phyloP scores from a whole-genome alignment of 2,888 invertebrate species.

The Electrophaes corylata region DNA sequence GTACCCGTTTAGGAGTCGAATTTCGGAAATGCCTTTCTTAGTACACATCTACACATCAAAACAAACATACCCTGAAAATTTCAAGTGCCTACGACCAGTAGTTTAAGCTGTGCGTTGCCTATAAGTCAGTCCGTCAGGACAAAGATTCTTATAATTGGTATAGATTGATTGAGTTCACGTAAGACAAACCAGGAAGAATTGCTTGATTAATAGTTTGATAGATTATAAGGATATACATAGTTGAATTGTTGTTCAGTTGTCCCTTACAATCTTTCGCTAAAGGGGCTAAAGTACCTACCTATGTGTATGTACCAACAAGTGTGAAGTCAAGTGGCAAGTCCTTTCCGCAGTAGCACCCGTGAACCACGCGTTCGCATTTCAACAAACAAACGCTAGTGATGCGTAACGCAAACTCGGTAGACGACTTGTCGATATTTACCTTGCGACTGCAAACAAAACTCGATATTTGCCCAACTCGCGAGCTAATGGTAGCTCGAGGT shows the following conservation, averaged over 20 bases:
- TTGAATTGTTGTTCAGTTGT: neutral
- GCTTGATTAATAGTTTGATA: too few relatives aligned
- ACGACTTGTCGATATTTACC: constrained; percentile 82
- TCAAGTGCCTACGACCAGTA: too few relatives aligned
- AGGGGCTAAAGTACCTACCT: constrained; percentile 66
- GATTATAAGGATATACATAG: neutral
- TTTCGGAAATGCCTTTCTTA: too few relatives aligned
- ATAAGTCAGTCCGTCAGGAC: too few relatives aligned
- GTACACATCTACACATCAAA: too few relatives aligned
- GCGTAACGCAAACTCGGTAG: constrained; percentile 82
- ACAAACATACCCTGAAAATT: too few relatives aligned
- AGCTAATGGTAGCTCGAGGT: constrained; percentile 74
- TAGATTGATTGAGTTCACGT: too few relatives aligned
- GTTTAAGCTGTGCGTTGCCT: too few relatives aligned
- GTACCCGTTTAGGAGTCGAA: too few relatives aligned
- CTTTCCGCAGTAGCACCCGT: constrained; percentile 73
- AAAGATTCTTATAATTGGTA: too few relatives aligned
- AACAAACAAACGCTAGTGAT: constrained; percentile 81
- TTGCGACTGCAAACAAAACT: constrained; percentile 76
- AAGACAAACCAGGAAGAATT: too few relatives aligned
- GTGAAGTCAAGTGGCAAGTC: constrained; percentile 72
- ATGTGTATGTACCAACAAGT: constrained; percentile 74
- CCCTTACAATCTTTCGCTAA: neutral
- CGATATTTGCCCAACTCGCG: constrained; percentile 76
- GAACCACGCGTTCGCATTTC: constrained; percentile 61